A percentile compares a stretch with the other conserved stretches of the same genome.
Conservation (phyloP, 2,888 invertebrate genomes). For the Thymelicus sylvestris region DNA sequence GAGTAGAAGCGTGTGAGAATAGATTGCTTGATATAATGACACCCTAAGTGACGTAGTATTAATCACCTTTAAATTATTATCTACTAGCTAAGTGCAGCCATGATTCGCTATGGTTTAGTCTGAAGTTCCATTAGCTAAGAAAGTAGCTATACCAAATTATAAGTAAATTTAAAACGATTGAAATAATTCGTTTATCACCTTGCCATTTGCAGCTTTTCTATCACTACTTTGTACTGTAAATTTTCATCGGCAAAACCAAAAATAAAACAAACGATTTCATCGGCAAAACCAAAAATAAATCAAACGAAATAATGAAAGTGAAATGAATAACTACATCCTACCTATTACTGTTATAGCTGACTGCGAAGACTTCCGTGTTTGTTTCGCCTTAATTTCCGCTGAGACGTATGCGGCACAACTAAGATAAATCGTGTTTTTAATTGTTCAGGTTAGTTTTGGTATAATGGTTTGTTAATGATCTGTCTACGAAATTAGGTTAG, state of each 20-base stretch:
- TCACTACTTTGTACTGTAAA: neutral
- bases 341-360: slow-evolving; percentile 1
- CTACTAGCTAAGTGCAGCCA: too few species aligned
- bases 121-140: too few species aligned
- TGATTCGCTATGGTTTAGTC: too few species aligned
- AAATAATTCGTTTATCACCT: too few species aligned
- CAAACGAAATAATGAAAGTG: slow-evolving; percentile 12
- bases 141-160: too few species aligned
- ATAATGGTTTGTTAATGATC: slow-evolving; percentile 31
- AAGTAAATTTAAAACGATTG: too few species aligned
- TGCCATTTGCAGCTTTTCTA: too few species aligned
- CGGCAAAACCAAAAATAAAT: neutral
- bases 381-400: slow-evolving; percentile 25
- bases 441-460: slow-evolving; percentile 27
- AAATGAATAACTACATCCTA: slow-evolving; percentile 1
- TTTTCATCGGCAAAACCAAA: neutral
- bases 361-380: slow-evolving; percentile 18
- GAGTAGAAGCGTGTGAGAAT: too few species aligned
- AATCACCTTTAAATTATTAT: too few species aligned
- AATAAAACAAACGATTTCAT: neutral
- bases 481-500: slow-evolving; percentile 29
- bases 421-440: slow-evolving; percentile 34
- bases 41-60: too few species aligned
- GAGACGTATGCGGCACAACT: slow-evolving; percentile 21
- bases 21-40: too few species aligned